Evolutionary conservation across 1,140 invertebrate species (phyloP).

Genomic region (Megathymus violae): DNA sequence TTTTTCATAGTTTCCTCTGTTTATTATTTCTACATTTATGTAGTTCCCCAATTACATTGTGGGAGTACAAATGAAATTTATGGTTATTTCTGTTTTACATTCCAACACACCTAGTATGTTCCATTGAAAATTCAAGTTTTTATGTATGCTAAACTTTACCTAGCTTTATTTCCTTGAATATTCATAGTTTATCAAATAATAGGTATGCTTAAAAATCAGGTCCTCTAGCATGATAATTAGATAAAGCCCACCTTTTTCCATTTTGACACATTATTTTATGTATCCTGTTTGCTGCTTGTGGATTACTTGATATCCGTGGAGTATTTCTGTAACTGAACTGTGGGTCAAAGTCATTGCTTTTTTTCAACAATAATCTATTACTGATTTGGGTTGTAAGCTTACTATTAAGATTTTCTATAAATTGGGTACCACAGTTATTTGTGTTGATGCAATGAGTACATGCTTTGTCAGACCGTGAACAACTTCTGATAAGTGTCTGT

Average conservation of each 20-base stretch:
- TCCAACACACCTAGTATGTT: too few relatives aligned
- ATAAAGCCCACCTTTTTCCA: conserved; percentile 60
- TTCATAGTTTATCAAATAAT: too few relatives aligned
- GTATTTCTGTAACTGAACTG: conserved; percentile 7
- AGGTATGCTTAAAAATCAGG: conserved; percentile 60
- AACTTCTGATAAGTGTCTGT: conserved; percentile 50
- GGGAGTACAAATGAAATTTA: conserved; percentile 15
- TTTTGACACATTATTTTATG: conserved; percentile 1
- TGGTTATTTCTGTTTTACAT: too few relatives aligned
- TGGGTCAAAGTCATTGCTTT: conserved; percentile 6
- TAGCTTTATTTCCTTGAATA: neutral
- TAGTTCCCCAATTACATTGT: conserved; percentile 1
- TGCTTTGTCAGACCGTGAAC: conserved; percentile 51
- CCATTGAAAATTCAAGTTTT: neutral
- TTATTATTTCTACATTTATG: conserved; percentile 42
- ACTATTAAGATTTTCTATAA: conserved; percentile 39
- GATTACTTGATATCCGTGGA: neutral
- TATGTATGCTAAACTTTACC: neutral
- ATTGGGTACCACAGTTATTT: conserved; percentile 53
- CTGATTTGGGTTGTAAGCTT: conserved; percentile 14
- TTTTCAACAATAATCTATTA: conserved; percentile 13
- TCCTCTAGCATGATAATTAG: conserved; percentile 52
- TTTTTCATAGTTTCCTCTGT: conserved; percentile 46
- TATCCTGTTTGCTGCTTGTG: neutral
- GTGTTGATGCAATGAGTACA: conserved; percentile 54